Percentiles rank a stretch among this genome's conserved stretches.
phyloP scores from a whole-genome alignment of 2,888 invertebrate species.

The Acrobasis suavella region DNA sequence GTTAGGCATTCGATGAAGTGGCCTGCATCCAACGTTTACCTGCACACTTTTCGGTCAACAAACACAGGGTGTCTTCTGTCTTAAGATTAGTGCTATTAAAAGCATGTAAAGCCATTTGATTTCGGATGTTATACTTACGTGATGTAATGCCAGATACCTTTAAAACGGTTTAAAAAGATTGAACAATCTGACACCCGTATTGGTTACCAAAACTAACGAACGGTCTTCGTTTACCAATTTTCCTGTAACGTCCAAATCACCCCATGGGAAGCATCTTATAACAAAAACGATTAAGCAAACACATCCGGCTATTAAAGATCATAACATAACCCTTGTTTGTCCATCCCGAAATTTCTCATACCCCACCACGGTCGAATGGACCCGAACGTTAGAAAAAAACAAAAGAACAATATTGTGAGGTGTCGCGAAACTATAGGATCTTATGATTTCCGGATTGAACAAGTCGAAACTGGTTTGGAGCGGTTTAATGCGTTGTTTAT shows the following conservation, averaged over 20 bases:
- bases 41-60: no score
- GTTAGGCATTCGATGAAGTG: no score
- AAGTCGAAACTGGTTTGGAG: conserved; percentile 63
- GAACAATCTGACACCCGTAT: no score
- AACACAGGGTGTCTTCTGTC: no score
- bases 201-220: background rate
- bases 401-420: conserved; percentile 64
- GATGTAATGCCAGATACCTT: no score
- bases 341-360: conserved; percentile 44
- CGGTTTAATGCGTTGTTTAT: conserved; percentile 77
- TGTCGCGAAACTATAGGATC: conserved; percentile 68
- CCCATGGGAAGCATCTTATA: conserved; percentile 34
- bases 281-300: conserved; percentile 47
- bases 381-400: conserved; percentile 61
- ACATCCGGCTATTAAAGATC: conserved; percentile 51
- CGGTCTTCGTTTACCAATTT: background rate
- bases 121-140: no score
- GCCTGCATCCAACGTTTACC: no score
- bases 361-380: conserved; percentile 49
- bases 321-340: conserved; percentile 34
- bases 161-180: no score
- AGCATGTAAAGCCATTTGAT: no score
- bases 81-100: no score
- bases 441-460: conserved; percentile 68
- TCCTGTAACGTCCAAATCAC: conserved; percentile 7